Evolutionary conservation across 2,113 vertebrate species (phyloP).

Genomic region (Scomber scombrus): DNA sequence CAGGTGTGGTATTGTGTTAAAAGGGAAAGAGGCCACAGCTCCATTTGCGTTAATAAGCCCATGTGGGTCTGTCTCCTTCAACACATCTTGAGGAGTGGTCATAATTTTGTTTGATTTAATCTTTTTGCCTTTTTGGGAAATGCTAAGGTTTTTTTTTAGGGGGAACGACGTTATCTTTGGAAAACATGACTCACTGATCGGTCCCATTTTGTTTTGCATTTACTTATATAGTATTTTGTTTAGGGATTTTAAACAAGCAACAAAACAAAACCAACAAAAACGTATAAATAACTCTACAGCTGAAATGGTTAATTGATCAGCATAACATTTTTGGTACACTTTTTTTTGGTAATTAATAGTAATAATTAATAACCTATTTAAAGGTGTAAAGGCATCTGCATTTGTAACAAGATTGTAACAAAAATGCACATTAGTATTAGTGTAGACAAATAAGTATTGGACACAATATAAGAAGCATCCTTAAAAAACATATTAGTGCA

Average conservation of each 20-base stretch:
- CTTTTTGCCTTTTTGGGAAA: not conserved
- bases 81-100: not conserved
- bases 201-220: not conserved
- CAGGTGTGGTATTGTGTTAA: conserved; percentile 64
- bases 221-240: too few relatives aligned
- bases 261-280: too few relatives aligned
- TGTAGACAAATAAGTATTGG: too few relatives aligned
- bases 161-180: not conserved
- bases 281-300: too few relatives aligned
- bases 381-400: too few relatives aligned
- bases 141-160: not conserved
- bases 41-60: conserved; percentile 29
- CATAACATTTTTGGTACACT: not conserved
- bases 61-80: conserved; percentile 17
- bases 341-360: not conserved
- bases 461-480: not conserved
- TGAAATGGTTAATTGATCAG: not conserved
- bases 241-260: too few relatives aligned
- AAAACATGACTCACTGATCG: too few relatives aligned
- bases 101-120: conserved; percentile 6
- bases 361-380: too few relatives aligned
- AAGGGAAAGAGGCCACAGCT: conserved; percentile 52
- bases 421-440: too few relatives aligned
- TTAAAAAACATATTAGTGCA: not conserved
- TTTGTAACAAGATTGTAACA: too few relatives aligned